Base-by-base conservation (phyloP, 2,113 vertebrate species). In the Ptychochromis oligacanthus region DNA sequence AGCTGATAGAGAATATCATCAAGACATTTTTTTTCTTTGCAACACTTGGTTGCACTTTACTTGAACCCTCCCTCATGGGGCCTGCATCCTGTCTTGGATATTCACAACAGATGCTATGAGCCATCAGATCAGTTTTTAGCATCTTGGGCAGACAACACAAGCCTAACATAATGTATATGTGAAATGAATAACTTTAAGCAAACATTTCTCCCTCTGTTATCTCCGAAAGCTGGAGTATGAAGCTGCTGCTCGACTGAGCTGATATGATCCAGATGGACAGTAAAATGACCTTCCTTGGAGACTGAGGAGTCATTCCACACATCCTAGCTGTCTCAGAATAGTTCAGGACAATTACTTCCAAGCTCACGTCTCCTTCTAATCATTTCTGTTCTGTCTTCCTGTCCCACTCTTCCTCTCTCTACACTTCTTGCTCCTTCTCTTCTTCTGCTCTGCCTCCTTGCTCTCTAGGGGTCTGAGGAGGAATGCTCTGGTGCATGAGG, bases 401-500 rank as follows among this genome's bases (percentile, higher is more conserved):
- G 55, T 67, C 77, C 36, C 31, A 7, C 46, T 64, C 60, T 31
- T 79, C 13, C 13, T 18, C 24, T 54, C 38, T 43, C 60, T 74
- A 13, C 55, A 59, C 70, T 22, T 64, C 43, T 80, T 24, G 6
- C 18, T 40, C 58, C 43, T 26, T 59, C 70, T 38, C 31, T 40
- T n/a, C 72, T 81, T 56, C 14, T 1, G 3, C 15, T 38, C 54
- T 36, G 77, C 34, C 17, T 56, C 65, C 55, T 11, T 18, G 72
- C 79, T 86, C 91, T 81, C 82, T 64, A 24, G 76, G 90, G 90
- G 84, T 88, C 88, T 82, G 65, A 87, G 61, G 77, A 87, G 89
- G 89, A 95, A 94, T 87, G 80, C 80, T 84, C 77, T 80, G 40
- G 22, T 81, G 80, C 86, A 89, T 83, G 88, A 91, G 89, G 82